Percentiles rank a stretch among this genome's conserved stretches.
Conservation (phyloP, 1,140 invertebrate genomes). For the Arctopsyche grandis region DNA sequence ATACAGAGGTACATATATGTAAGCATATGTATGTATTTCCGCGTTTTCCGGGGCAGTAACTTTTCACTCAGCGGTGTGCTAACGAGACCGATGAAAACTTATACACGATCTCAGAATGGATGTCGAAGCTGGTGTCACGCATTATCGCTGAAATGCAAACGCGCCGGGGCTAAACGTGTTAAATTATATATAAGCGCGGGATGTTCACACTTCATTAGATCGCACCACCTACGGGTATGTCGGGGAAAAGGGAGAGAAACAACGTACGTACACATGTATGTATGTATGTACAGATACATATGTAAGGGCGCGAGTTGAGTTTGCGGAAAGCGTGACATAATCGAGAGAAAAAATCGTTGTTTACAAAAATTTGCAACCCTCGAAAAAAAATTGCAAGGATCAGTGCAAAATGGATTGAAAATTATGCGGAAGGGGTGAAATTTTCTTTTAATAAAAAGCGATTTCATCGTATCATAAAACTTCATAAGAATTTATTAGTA, state of each 20-base stretch:
- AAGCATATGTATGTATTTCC: background rate
- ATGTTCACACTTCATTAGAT: conserved; percentile 6
- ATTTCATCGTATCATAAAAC: too few species aligned
- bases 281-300: background rate
- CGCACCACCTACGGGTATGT: background rate
- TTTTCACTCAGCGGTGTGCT: background rate
- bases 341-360: too few species aligned
- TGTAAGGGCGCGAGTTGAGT: background rate
- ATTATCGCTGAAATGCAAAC: conserved; percentile 17
- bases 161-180: background rate
- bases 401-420: too few species aligned
- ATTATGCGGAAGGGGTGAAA: too few species aligned
- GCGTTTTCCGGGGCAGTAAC: background rate
- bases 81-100: conserved; percentile 14
- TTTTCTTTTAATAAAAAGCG: too few species aligned
- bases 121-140: background rate
- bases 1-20: too few species aligned
- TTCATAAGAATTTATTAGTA: background rate
- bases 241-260: too few species aligned
- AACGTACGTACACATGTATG: background rate
- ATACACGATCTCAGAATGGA: background rate
- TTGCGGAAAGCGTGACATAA: too few species aligned
- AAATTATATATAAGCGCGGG: conserved; percentile 1
- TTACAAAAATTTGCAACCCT: too few species aligned
- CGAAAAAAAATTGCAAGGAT: too few species aligned